Evolutionary conservation across 1,140 invertebrate genomes (phyloP), one percentile per base, ranked within the genome.

Genomic region (Carposina sasakii): DNA sequence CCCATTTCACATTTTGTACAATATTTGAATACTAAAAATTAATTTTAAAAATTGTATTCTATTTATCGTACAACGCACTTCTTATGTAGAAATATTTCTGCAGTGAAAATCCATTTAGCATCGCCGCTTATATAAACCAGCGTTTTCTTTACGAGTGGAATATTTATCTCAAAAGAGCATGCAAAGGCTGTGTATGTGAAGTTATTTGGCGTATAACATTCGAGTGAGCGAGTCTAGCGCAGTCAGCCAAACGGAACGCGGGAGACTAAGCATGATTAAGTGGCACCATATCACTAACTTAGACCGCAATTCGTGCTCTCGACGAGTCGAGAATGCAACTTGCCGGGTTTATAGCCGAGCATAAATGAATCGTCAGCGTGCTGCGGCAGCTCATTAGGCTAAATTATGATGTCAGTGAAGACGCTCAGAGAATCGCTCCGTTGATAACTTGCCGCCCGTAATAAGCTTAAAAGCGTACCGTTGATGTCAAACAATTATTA

Each of bases 221-320:
- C n/a, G n/a, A n/a, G n/a, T n/a, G n/a, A n/a, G 42, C 45, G 26
- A 51, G 44, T 57, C 48, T 24, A 52, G 52, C 48, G 50, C 49
- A 53, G 51, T 60, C 54, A 47, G 50, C 51, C 46, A 57, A 60
- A 54, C 56, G 53, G 49, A 36, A 45, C 54, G 46, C 37, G 41
- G 52, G 45, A 48, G 50, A 51, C 58, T 61, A 57, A 57, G 55
- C 53, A 65, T 61, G 58, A 58, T 65, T 58, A 58, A 61, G 58
- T 65, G 51, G 23, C 30, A 53, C 49, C 53, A 48, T 57, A 48
- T 52, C 51, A 49, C 40, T 44, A 59, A 65, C 42, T 65, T 59
- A 33, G 45, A 51, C 48, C 39, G 23, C 51, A 33, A 26, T 52
- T 26, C n/a, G n/a, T n/a, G n/a, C n/a, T n/a, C 47, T 52, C 46